Percentiles rank a stretch among this genome's conserved stretches.
These are phyloP conservation scores for Pachliopta kotzebuea DNA, from an alignment of 2,888 invertebrate species.

Conservation along the genomic window DNA sequence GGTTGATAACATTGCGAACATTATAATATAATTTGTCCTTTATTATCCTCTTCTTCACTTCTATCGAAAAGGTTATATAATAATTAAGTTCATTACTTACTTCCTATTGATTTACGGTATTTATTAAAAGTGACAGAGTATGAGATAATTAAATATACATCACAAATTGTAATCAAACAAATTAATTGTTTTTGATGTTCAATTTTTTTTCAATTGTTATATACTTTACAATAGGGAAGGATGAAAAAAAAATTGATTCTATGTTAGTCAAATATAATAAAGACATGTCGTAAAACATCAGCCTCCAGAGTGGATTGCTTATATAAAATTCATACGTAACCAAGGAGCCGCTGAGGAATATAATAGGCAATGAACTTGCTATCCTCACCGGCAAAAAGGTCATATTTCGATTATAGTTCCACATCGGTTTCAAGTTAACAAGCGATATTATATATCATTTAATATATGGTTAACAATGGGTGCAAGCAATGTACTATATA, in stretches of 20 bases:
- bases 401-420: not conserved
- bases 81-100: too few species aligned
- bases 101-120: too few species aligned
- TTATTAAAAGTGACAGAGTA: too few species aligned
- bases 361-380: slow-evolving; percentile 9
- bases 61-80: not conserved
- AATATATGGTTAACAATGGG: not conserved
- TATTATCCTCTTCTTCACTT: not conserved
- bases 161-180: too few species aligned
- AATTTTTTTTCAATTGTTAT: not conserved
- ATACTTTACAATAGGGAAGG: not conserved
- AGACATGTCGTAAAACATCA: slow-evolving; percentile 15
- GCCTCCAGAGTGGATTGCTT: slow-evolving; percentile 19
- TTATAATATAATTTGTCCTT: too few species aligned
- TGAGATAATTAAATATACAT: too few species aligned
- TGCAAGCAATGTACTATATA: too few species aligned
- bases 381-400: not conserved
- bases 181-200: not conserved
- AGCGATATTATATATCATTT: not conserved
- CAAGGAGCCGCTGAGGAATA: slow-evolving; percentile 7
- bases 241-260: not conserved
- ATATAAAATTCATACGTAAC: slow-evolving; percentile 18
- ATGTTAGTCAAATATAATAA: slow-evolving; percentile 4
- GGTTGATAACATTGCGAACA: not conserved
- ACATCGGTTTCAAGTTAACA: not conserved